Conservation (phyloP, 2,888 invertebrate species). For the Bellardia pandia region DNA sequence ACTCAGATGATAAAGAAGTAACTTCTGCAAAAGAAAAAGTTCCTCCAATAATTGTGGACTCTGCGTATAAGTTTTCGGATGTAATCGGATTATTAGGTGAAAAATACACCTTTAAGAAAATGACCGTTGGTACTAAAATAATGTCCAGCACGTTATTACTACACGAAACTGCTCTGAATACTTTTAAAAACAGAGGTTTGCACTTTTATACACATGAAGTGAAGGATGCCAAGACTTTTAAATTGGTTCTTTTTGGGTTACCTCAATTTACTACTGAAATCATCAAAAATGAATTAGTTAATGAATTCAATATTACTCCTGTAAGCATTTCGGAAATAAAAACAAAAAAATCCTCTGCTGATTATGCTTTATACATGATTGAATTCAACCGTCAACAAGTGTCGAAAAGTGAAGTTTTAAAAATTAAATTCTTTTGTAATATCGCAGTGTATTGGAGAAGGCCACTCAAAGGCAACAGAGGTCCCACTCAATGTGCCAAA, state of each 20-base stretch:
- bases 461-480: not conserved
- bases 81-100: no score
- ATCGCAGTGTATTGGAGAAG: conserved; percentile 17
- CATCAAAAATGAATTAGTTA: no score
- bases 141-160: not conserved
- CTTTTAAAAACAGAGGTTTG: not conserved
- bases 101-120: not conserved
- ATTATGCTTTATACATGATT: not conserved
- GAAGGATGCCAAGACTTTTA: no score
- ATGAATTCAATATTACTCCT: no score
- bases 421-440: conserved; percentile 3
- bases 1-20: no score
- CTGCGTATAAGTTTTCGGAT: not conserved
- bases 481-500: conserved; percentile 15
- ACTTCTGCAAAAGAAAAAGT: no score
- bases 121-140: not conserved
- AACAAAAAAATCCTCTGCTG: not conserved
- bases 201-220: no score
- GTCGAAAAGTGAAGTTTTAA: not conserved
- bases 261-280: no score
- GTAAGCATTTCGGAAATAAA: not conserved
- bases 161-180: not conserved
- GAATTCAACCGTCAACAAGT: not conserved
- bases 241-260: no score
- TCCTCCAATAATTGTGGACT: no score